Evolutionary conservation across 1,140 invertebrate genomes (phyloP), one percentile per base, ranked within the genome.

Genomic region (Samia ricini): DNA sequence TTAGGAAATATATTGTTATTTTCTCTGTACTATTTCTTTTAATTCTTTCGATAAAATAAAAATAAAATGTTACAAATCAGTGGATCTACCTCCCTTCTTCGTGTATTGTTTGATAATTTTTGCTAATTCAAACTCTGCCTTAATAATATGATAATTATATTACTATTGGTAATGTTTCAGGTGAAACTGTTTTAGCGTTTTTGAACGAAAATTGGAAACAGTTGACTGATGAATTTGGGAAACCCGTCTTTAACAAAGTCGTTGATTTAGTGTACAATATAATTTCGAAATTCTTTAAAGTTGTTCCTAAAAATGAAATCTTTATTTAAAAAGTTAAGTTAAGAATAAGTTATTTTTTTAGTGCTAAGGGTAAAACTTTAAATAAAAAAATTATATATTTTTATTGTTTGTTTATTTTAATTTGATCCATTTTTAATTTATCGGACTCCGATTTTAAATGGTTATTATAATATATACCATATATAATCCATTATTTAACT

Each of bases 161-260:
- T n/a, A n/a, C n/a, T n/a, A n/a, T 42, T 42, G 33, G 7, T 42
- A 1, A 0, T 23, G 18, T 72, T 79, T 59, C 49, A 87, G 82
- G 82, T 73, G 36, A 85, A 70, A 71, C 79, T 50, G 80, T 87
- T n/a, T 66, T 87, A 52, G 24, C 50, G 4, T 85, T 87, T 55
- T 29, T 87, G 12, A 87, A 87, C 52, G 75, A 82, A 55, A 87
- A 87, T 49, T 87, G 82, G 84, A 77, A 78, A 69, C 66, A 78
- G 52, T 29, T 87, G 0, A 49, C 74, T 12, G 77, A 78, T 4
- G 84, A 87, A 59, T 84, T 87, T 22, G 84, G 81, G 10, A 66
- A 71, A 62, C 84, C 82, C 5, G 55, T 87, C 4, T 64, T 78
- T 12, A 68, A 87, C 12, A 57, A 57, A 2, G 58, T 79, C 0